phyloP scores from a whole-genome alignment of 2,113 vertebrate species.

The Callionymus lyra region DNA sequence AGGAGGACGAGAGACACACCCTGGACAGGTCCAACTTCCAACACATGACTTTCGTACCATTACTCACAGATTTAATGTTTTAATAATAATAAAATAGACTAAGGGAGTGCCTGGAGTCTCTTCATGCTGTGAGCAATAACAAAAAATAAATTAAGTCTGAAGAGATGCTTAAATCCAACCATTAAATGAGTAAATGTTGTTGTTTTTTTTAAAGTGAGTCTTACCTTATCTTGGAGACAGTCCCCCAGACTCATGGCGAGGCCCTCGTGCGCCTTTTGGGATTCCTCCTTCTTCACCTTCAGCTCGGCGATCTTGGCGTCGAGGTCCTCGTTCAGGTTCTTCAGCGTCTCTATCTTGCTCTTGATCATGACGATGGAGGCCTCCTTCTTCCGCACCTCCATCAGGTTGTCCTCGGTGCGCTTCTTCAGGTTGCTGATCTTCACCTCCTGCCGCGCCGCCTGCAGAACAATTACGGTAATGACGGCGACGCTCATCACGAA shows the following conservation, averaged over 20 bases:
- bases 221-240: constrained; percentile 39
- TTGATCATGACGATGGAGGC: constrained; percentile 22
- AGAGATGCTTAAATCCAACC: too few species aligned
- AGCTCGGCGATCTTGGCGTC: constrained; percentile 9
- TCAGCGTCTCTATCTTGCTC: constrained; percentile 12
- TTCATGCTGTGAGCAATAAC: too few species aligned
- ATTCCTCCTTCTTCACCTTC: constrained; percentile 3
- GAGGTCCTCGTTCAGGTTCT: not conserved
- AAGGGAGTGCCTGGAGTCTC: too few species aligned
- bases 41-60: too few species aligned
- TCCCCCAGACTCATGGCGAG: not conserved
- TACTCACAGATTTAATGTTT: too few species aligned
- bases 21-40: too few species aligned
- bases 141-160: too few species aligned
- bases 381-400: constrained; percentile 37
- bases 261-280: fast-evolving
- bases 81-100: too few species aligned
- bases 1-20: too few species aligned
- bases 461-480: constrained; percentile 25
- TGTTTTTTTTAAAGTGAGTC: too few species aligned
- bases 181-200: too few species aligned
- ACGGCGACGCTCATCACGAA: constrained; percentile 12
- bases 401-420: not conserved
- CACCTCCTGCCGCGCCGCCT: constrained; percentile 49
- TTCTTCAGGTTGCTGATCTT: constrained; percentile 2